Evolutionary conservation across 2,113 vertebrate species (phyloP).

Genomic region (Tetrax tetrax): DNA sequence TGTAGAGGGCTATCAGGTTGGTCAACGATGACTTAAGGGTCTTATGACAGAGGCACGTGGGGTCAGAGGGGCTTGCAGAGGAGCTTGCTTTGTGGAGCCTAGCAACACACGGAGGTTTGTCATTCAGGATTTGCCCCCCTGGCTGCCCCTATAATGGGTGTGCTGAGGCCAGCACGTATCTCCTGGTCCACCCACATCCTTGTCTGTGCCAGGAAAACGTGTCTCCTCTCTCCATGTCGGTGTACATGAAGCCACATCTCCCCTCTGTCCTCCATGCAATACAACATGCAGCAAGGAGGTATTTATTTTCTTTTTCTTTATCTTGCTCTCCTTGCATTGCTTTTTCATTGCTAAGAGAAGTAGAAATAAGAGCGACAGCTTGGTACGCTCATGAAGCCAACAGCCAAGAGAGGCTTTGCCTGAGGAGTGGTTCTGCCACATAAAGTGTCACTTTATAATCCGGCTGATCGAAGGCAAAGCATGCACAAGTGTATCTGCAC

Average conservation of each 20-base stretch:
- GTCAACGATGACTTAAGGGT: not conserved
- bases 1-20: rapidly evolving
- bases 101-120: not conserved
- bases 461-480: not conserved
- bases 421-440: not conserved
- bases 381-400: not conserved
- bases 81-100: not conserved
- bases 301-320: not conserved
- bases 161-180: not conserved
- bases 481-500: not conserved
- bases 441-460: not conserved
- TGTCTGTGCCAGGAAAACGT: rapidly evolving
- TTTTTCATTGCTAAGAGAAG: not conserved
- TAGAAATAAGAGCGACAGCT: not conserved
- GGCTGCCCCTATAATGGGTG: not conserved
- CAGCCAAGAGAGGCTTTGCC: not conserved
- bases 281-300: not conserved
- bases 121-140: not conserved
- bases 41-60: rapidly evolving
- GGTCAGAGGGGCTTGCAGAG: not conserved
- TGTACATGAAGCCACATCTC: rapidly evolving
- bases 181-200: not conserved
- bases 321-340: not conserved
- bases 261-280: not conserved
- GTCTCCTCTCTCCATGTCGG: not conserved